phyloP scores from a whole-genome alignment of 2,888 invertebrate genomes.

The Drosophila conformis region DNA sequence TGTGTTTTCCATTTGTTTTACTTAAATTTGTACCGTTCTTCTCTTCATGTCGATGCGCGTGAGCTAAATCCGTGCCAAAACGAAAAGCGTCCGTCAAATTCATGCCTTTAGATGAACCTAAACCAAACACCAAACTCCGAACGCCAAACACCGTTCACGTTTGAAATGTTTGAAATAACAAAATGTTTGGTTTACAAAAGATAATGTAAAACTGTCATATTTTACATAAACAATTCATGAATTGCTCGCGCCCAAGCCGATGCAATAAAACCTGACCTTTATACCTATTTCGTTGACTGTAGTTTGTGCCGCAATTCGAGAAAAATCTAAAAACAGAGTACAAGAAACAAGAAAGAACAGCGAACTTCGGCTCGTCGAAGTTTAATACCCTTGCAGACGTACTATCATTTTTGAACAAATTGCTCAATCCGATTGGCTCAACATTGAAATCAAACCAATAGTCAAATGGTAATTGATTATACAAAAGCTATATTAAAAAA shows the following conservation, averaged over 20 bases:
- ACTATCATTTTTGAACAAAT: background rate
- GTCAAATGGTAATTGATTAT: background rate
- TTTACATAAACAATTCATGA: constrained; percentile 32
- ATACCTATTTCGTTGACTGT: constrained; percentile 84
- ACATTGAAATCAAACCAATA: background rate
- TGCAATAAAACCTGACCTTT: constrained; percentile 76
- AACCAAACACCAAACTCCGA: constrained; percentile 67
- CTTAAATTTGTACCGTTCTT: constrained; percentile 46
- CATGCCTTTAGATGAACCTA: constrained; percentile 84
- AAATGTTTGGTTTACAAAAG: constrained; percentile 37
- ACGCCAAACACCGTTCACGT: constrained; percentile 19
- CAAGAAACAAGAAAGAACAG: constrained; percentile 16
- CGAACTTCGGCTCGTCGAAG: constrained; percentile 23
- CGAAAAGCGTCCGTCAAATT: constrained; percentile 84
- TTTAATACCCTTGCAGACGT: constrained; percentile 17
- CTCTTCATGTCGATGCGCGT: constrained; percentile 50
- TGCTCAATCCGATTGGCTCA: background rate
- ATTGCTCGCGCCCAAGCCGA: constrained; percentile 26
- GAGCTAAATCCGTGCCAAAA: constrained; percentile 82
- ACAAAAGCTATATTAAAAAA: background rate
- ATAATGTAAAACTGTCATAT: constrained; percentile 31
- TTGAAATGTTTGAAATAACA: constrained; percentile 31
- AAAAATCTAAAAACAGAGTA: constrained; percentile 15
- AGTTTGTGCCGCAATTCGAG: constrained; percentile 82
- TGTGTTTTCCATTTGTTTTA: constrained; percentile 17